These are phyloP conservation scores for Rhingia campestris DNA, from an alignment of 2,888 invertebrate genomes.

Conservation along the genomic window DNA sequence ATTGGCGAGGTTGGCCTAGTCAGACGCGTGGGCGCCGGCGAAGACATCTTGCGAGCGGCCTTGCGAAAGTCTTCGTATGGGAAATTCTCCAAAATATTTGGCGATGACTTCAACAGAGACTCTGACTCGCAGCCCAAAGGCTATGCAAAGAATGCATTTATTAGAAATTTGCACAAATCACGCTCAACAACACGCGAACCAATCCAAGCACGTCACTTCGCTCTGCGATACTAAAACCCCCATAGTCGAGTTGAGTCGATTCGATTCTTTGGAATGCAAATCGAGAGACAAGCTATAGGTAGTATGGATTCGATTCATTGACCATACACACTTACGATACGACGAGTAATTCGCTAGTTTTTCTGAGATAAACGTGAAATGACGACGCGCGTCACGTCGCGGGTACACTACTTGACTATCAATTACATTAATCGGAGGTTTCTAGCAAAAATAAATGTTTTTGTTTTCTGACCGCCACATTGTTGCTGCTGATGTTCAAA, in stretches of 20 bases:
- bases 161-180: constrained; percentile 13
- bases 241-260: constrained; percentile 47
- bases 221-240: constrained; percentile 65
- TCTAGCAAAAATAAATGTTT: constrained; percentile 14
- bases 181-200: constrained; percentile 24
- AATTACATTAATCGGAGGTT: constrained; percentile 57
- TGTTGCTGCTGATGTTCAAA: constrained; percentile 2
- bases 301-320: constrained; percentile 34
- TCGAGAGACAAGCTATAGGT: constrained; percentile 17
- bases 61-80: constrained; percentile 80
- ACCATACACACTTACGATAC: constrained; percentile 10
- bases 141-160: constrained; percentile 57
- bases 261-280: constrained; percentile 28
- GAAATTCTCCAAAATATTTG: constrained; percentile 82
- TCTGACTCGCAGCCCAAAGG: constrained; percentile 77
- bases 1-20: constrained; percentile 77
- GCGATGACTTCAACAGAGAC: constrained; percentile 81
- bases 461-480: neutral
- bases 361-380: constrained; percentile 24
- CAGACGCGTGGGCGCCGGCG: constrained; percentile 54
- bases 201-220: constrained; percentile 49
- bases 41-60: constrained; percentile 57
- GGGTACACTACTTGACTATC: constrained; percentile 53
- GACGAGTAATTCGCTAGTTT: constrained; percentile 38
- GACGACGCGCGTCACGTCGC: constrained; percentile 61